phyloP scores from a whole-genome alignment of 2,888 invertebrate species.

The Clepsis dumicolana region DNA sequence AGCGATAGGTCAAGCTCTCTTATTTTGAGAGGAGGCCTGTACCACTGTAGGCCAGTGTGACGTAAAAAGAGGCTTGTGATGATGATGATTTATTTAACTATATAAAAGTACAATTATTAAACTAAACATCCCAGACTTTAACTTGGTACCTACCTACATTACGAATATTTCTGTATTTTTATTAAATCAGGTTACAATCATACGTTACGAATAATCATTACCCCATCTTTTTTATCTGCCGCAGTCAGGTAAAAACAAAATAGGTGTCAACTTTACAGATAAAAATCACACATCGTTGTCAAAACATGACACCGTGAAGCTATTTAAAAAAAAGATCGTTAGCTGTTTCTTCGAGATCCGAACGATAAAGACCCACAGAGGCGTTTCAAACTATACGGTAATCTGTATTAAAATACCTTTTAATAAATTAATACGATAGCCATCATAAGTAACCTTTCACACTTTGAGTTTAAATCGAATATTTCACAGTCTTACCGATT shows the following conservation, averaged over 20 bases:
- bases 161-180: no score
- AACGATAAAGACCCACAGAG: slow-evolving; percentile 6
- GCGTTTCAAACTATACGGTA: slow-evolving; percentile 6
- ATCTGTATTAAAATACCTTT: slow-evolving; percentile 27
- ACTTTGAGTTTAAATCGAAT: slow-evolving; percentile 8
- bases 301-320: not conserved
- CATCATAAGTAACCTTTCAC: slow-evolving; percentile 23
- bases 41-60: no score
- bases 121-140: no score
- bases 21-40: no score
- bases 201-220: no score
- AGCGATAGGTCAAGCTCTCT: no score
- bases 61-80: no score
- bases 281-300: not conserved
- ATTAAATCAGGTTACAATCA: no score
- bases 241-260: not conserved
- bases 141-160: no score
- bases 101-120: no score
- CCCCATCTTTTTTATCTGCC: no score
- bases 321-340: not conserved
- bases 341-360: slow-evolving; percentile 2
- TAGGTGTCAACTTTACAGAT: not conserved
- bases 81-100: no score
- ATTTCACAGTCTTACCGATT: slow-evolving; percentile 26
- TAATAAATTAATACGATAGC: slow-evolving; percentile 26